phyloP scores from a whole-genome alignment of 2,888 invertebrate species.

The Acrobasis consociella region DNA sequence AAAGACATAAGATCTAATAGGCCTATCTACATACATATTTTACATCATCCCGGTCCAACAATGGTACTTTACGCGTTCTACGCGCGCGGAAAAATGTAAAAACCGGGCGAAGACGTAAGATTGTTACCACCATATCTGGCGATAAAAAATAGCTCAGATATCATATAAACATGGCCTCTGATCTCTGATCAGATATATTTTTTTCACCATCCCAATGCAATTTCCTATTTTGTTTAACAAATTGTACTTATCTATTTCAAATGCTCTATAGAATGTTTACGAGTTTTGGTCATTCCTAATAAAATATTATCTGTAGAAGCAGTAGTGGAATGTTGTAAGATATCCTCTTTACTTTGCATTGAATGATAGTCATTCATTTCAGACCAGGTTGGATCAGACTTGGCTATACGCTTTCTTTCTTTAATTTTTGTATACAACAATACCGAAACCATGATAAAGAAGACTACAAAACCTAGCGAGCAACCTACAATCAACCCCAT shows the following conservation, averaged over 20 bases:
- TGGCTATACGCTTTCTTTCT: slow-evolving; percentile 74
- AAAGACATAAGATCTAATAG: slow-evolving; percentile 22
- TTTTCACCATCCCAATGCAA: no score
- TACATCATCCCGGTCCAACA: neutral
- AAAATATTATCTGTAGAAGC: slow-evolving; percentile 79
- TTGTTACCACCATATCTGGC: no score
- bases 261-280: slow-evolving; percentile 60
- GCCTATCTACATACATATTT: slow-evolving; percentile 24
- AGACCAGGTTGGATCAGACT: slow-evolving; percentile 73
- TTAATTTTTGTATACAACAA: slow-evolving; percentile 74
- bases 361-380: slow-evolving; percentile 79
- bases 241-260: slow-evolving; percentile 43
- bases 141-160: no score
- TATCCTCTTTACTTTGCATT: slow-evolving; percentile 74
- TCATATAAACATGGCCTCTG: no score
- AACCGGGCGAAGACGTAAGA: no score
- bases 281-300: slow-evolving; percentile 72
- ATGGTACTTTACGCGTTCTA: no score
- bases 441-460: slow-evolving; percentile 74
- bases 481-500: slow-evolving; percentile 77
- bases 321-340: slow-evolving; percentile 69
- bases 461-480: slow-evolving; percentile 71
- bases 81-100: no score
- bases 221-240: slow-evolving; percentile 6
- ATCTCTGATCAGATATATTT: no score